Evolutionary conservation across 1,140 invertebrate genomes (phyloP).

Genomic region (Polypedilum vanderplanki): DNA sequence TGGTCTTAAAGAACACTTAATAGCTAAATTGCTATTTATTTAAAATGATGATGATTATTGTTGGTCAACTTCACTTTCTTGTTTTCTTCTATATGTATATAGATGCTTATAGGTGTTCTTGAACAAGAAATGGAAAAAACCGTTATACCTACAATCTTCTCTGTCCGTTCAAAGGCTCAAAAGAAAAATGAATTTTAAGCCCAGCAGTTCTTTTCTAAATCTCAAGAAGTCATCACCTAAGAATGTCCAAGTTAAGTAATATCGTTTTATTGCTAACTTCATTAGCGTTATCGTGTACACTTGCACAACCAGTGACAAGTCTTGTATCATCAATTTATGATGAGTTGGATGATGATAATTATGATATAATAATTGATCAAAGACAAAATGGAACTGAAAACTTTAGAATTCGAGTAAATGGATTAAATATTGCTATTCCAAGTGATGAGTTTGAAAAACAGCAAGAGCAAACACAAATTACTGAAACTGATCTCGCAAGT

Average conservation of each 20-base stretch:
- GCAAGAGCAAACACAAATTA: not conserved
- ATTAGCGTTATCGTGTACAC: not conserved
- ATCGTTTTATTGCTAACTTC: not conserved
- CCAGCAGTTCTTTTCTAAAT: not conserved
- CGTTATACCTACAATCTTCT: not conserved
- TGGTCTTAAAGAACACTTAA: too few species aligned
- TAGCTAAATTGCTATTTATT: too few species aligned
- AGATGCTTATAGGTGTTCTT: not conserved
- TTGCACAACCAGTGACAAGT: not conserved
- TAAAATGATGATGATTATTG: not conserved
- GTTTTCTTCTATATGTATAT: not conserved
- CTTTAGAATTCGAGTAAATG: conserved; percentile 37
- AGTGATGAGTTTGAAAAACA: not conserved
- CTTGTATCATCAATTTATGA: not conserved
- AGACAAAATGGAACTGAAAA: conserved; percentile 40
- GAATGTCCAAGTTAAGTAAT: not conserved
- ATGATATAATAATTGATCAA: conserved; percentile 40
- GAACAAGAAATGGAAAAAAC: not conserved
- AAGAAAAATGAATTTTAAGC: not conserved
- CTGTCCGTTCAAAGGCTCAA: not conserved
- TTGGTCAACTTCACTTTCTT: not conserved
- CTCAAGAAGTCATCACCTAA: not conserved
- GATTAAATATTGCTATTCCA: conserved; percentile 37
- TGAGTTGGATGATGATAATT: conserved; percentile 34
- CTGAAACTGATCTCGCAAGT: not conserved